Evolutionary conservation across 2,797 vertebrate species (phyloP).

Genomic region (Oreochromis mossambicus): DNA sequence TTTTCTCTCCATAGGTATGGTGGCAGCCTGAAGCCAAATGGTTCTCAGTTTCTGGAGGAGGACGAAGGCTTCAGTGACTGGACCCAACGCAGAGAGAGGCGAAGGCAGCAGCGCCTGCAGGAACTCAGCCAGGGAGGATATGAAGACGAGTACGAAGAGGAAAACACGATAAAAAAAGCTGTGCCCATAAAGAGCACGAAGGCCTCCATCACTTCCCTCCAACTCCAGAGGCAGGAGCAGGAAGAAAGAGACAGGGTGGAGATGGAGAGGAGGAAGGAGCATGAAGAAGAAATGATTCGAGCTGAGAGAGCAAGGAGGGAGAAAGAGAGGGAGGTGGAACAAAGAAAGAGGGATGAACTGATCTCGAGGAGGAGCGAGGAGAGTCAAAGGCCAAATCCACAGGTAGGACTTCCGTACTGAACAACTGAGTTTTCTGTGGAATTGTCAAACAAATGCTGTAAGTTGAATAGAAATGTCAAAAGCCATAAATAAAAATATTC

Average conservation of each 20-base stretch:
- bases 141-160: conserved; percentile 44
- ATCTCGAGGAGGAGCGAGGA: conserved; percentile 32
- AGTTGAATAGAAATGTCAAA: background rate
- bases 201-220: background rate
- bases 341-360: conserved; percentile 10
- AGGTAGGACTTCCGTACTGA: conserved; percentile 3
- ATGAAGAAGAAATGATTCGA: background rate
- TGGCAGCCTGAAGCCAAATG: conserved; percentile 66
- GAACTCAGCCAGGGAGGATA: conserved; percentile 50
- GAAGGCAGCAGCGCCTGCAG: conserved; percentile 65
- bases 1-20: conserved; percentile 60
- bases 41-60: conserved; percentile 79
- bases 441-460: background rate
- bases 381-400: conserved; percentile 26
- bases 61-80: conserved; percentile 95
- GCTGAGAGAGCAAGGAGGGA: conserved; percentile 29
- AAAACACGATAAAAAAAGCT: background rate
- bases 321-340: conserved; percentile 25
- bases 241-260: conserved; percentile 16
- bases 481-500: background rate
- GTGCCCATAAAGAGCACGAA: background rate
- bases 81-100: conserved; percentile 83
- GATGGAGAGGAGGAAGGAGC: conserved; percentile 19
- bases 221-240: conserved; percentile 29
- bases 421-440: background rate